Conservation (phyloP, 2,113 vertebrate genomes). For the Dipodomys ordii region DNA sequence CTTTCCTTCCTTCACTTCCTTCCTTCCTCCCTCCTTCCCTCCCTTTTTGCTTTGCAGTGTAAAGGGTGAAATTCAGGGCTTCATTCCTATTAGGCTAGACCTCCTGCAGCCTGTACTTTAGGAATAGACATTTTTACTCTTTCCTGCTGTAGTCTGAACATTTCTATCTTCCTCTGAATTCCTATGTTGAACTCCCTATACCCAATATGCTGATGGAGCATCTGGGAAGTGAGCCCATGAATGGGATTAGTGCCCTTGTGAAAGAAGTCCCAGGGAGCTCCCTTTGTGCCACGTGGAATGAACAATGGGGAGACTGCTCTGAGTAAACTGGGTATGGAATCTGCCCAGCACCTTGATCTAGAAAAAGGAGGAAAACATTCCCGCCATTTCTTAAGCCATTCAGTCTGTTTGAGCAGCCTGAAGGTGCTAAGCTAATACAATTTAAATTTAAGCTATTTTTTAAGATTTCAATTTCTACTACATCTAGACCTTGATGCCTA, state of each 20-base stretch:
- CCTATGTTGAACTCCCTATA: neutral
- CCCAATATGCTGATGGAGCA: neutral
- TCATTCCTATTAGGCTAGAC: neutral
- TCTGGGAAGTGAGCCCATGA: neutral
- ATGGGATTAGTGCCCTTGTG: neutral
- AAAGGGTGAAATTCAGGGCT: neutral
- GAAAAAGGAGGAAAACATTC: neutral
- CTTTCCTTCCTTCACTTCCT: too few relatives aligned
- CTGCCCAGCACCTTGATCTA: neutral
- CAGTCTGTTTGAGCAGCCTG: neutral
- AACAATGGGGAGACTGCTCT: neutral
- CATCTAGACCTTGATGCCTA: neutral
- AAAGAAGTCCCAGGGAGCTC: neutral
- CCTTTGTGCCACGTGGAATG: neutral
- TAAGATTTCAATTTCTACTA: neutral
- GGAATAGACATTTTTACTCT: neutral
- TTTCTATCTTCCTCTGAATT: neutral
- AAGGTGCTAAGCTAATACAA: neutral
- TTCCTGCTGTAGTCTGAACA: neutral
- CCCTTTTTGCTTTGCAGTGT: neutral
- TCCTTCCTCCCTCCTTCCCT: too few relatives aligned
- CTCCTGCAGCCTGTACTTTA: neutral
- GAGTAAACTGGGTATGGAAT: neutral
- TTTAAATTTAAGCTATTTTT: conserved; percentile 19
- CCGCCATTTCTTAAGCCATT: neutral